These are phyloP conservation scores for Phlogophora meticulosa DNA, from an alignment of 2,888 invertebrate genomes.

Conservation along the genomic window DNA sequence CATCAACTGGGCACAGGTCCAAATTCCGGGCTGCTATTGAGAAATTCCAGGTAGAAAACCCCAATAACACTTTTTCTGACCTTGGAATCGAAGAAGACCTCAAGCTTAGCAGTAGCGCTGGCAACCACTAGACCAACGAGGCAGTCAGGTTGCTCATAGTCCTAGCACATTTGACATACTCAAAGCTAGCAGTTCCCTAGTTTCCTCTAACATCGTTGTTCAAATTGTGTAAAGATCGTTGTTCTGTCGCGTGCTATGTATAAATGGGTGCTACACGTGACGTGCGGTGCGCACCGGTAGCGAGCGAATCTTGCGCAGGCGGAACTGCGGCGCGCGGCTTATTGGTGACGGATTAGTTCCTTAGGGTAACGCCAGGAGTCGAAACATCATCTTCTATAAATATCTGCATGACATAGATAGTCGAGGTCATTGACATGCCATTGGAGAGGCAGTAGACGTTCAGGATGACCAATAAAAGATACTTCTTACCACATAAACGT, in stretches of 20 bases:
- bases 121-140: too few relatives aligned
- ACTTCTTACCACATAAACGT: too few relatives aligned
- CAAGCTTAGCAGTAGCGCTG: too few relatives aligned
- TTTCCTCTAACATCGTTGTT: not conserved
- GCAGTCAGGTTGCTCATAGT: not conserved
- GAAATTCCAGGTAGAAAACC: too few relatives aligned
- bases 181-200: not conserved
- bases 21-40: too few relatives aligned
- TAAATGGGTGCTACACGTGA: conserved; percentile 22
- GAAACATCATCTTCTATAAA: conserved; percentile 6
- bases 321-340: conserved; percentile 19
- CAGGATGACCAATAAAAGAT: too few relatives aligned
- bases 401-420: not conserved
- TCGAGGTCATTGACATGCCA: not conserved
- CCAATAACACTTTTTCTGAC: too few relatives aligned
- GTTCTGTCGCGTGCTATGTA: not conserved
- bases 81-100: too few relatives aligned
- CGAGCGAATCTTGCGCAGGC: conserved; percentile 24
- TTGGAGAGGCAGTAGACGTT: not conserved
- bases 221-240: too few relatives aligned
- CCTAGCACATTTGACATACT: not conserved
- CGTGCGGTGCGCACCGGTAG: conserved; percentile 31
- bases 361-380: conserved; percentile 21
- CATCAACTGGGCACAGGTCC: too few relatives aligned
- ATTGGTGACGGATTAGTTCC: conserved; percentile 53